Percentiles rank a stretch among this genome's conserved stretches.
phyloP scores from a whole-genome alignment of 2,888 invertebrate genomes.

The Acanthosepion esculentum region DNA sequence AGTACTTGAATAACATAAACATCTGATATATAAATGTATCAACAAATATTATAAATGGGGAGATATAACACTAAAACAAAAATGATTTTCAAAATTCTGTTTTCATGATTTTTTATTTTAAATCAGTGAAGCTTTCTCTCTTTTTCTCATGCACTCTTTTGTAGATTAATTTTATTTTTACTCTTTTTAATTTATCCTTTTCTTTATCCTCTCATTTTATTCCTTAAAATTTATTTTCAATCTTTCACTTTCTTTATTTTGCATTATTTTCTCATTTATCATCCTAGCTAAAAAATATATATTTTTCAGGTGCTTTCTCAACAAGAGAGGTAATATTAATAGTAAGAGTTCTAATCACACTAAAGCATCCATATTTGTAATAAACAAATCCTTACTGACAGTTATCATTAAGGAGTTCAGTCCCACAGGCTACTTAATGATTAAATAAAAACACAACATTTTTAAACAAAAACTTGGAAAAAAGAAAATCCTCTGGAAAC shows the following conservation, averaged over 20 bases:
- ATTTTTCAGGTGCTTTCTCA: neutral
- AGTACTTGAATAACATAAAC: neutral
- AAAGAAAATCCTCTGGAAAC: too few relatives aligned
- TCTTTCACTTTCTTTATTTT: too few relatives aligned
- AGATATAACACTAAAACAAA: neutral
- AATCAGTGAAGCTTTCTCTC: neutral
- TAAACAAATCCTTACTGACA: neutral
- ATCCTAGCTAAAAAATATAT: neutral
- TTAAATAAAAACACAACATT: neutral
- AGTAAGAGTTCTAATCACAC: neutral
- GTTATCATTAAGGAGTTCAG: neutral
- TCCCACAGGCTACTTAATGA: neutral
- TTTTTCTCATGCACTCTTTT: neutral
- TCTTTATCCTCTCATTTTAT: neutral
- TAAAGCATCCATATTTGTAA: neutral
- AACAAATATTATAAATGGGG: neutral
- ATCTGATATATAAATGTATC: neutral
- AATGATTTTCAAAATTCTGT: neutral
- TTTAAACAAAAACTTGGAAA: too few relatives aligned
- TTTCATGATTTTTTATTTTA: neutral
- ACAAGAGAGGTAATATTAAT: neutral
- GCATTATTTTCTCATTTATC: neutral
- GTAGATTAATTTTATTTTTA: too few relatives aligned
- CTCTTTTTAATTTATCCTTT: neutral
- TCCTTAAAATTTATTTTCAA: too few relatives aligned